phyloP scores from a whole-genome alignment of 2,113 vertebrate genomes.

The Zingel zingel region DNA sequence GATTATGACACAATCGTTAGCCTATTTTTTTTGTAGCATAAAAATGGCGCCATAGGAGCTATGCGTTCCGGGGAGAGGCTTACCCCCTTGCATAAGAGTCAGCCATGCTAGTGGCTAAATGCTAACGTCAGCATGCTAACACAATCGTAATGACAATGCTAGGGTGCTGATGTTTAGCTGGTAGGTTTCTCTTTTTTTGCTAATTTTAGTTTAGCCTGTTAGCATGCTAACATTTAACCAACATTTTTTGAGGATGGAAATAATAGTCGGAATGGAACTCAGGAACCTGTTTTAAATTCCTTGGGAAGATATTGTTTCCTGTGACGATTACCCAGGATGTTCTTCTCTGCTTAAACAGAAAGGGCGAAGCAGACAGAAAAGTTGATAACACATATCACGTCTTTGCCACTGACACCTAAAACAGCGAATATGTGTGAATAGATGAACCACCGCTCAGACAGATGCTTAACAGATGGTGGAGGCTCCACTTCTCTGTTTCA shows the following conservation, averaged over 20 bases:
- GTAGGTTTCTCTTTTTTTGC: not conserved
- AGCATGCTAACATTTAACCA: not conserved
- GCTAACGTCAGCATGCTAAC: not conserved
- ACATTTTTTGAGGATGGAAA: not conserved
- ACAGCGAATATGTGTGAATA: conserved; percentile 38
- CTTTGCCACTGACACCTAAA: conserved; percentile 43
- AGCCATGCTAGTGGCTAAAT: not conserved
- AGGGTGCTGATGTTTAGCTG: not conserved
- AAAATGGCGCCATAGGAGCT: no score
- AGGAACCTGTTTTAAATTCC: not conserved
- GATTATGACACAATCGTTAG: no score
- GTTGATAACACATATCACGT: conserved; percentile 45
- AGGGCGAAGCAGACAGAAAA: not conserved
- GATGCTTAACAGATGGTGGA: conserved; percentile 73
- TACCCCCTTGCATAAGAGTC: not conserved
- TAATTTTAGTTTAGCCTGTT: not conserved
- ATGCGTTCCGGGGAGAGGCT: no score
- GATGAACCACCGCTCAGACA: conserved; percentile 64
- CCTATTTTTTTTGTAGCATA: no score
- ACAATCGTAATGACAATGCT: not conserved
- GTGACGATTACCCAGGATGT: not conserved
- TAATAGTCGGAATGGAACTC: not conserved
- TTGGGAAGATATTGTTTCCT: conserved; percentile 17
- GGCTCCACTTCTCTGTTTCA: conserved; percentile 39
- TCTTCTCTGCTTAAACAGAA: not conserved